phyloP scores from a whole-genome alignment of 2,797 vertebrate genomes.

The Characodon lateralis region DNA sequence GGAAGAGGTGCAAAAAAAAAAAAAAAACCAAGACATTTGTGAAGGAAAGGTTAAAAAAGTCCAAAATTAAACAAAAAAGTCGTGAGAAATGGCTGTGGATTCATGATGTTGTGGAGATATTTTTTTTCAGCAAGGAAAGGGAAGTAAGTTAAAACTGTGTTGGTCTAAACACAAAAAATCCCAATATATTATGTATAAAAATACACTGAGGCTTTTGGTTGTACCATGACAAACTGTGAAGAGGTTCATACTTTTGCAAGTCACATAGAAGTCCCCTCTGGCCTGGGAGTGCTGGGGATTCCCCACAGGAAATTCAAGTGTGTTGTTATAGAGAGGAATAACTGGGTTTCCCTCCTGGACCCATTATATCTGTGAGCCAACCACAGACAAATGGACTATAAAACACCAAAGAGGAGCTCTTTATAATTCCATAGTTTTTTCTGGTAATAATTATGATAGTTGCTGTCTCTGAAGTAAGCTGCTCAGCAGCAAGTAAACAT shows the following conservation, averaged over 20 bases:
- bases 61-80: neutral
- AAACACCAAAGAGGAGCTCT: neutral
- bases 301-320: neutral
- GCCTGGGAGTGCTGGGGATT: neutral
- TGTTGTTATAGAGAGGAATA: neutral
- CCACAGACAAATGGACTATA: neutral
- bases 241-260: neutral
- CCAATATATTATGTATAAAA: neutral
- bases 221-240: neutral
- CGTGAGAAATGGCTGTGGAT: neutral
- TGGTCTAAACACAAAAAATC: neutral
- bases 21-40: too few relatives aligned
- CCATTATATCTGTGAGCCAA: neutral
- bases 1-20: neutral
- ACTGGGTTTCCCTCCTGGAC: neutral
- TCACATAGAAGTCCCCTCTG: neutral
- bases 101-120: neutral
- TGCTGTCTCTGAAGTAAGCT: too few relatives aligned
- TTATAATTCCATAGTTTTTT: neutral
- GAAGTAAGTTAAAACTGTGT: neutral
- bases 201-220: neutral
- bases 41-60: neutral
- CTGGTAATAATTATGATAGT: too few relatives aligned
- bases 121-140: neutral
- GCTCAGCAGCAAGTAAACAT: too few relatives aligned